These are phyloP conservation scores for Colistium nudipinnis DNA, from an alignment of 2,113 vertebrate species.

Conservation along the genomic window DNA sequence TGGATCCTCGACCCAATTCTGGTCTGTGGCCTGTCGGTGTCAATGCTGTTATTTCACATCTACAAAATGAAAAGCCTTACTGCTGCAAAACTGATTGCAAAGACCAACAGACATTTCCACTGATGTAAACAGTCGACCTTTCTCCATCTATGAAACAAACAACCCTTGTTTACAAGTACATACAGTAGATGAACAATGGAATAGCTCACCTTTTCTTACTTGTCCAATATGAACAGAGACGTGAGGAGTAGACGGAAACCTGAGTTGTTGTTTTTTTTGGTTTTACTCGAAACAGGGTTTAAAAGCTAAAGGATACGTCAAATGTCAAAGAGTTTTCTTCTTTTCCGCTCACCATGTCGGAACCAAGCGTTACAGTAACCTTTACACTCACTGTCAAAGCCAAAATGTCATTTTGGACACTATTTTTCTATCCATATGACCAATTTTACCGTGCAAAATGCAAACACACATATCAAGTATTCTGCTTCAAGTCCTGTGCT, in stretches of 20 bases:
- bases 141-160: not conserved
- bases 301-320: not conserved
- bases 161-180: not conserved
- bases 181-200: conserved; percentile 34
- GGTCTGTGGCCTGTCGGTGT: not conserved
- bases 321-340: not conserved
- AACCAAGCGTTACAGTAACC: conserved; percentile 60
- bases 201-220: conserved; percentile 9
- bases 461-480: conserved; percentile 65
- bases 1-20: not conserved
- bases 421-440: conserved; percentile 57
- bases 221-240: not conserved
- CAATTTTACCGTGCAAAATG: too few relatives aligned
- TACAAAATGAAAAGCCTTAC: conserved; percentile 3
- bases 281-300: conserved; percentile 6
- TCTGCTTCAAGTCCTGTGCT: conserved; percentile 22
- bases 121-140: not conserved
- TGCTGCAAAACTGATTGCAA: conserved; percentile 18
- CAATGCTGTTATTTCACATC: not conserved
- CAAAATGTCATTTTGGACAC: conserved; percentile 45
- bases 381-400: conserved; percentile 43
- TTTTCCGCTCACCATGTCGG: conserved; percentile 27
- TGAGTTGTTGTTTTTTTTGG: too few relatives aligned
- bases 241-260: not conserved
- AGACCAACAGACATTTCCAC: not conserved